Percentiles rank a stretch among this genome's conserved stretches.
phyloP scores from a whole-genome alignment of 2,797 vertebrate species.

The Gastrophryne carolinensis region DNA sequence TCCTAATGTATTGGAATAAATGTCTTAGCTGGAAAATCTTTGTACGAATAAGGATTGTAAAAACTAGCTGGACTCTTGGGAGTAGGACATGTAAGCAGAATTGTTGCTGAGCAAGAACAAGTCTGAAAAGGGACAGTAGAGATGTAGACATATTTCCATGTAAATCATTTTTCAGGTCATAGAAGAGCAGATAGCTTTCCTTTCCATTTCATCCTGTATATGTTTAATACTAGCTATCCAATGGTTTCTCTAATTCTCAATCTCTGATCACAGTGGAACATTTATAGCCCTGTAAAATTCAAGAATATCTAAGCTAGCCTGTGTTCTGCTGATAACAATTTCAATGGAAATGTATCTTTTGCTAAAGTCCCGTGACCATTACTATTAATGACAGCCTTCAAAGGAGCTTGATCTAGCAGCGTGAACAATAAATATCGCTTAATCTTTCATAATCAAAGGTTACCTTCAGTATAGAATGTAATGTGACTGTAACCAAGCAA shows the following conservation, averaged over 20 bases:
- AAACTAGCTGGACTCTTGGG: too few relatives aligned
- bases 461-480: conserved; percentile 33
- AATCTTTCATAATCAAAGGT: conserved; percentile 40
- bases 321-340: conserved; percentile 48
- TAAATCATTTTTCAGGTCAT: neutral
- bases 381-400: conserved; percentile 21
- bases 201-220: too few relatives aligned
- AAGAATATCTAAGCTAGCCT: conserved; percentile 41
- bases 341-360: conserved; percentile 46
- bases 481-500: conserved; percentile 13
- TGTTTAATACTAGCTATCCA: neutral
- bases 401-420: conserved; percentile 23
- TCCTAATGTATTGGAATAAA: too few relatives aligned
- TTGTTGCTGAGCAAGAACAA: too few relatives aligned
- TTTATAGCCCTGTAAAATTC: conserved; percentile 17
- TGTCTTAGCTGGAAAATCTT: too few relatives aligned
- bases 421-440: conserved; percentile 37
- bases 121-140: too few relatives aligned
- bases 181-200: neutral
- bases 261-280: conserved; percentile 36
- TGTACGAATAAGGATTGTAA: too few relatives aligned
- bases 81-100: too few relatives aligned
- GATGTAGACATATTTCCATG: neutral
- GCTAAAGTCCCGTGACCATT: conserved; percentile 25
- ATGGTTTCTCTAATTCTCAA: conserved; percentile 1